These are phyloP conservation scores for Arctopsyche grandis DNA, from an alignment of 1,140 invertebrate species.

Conservation along the genomic window DNA sequence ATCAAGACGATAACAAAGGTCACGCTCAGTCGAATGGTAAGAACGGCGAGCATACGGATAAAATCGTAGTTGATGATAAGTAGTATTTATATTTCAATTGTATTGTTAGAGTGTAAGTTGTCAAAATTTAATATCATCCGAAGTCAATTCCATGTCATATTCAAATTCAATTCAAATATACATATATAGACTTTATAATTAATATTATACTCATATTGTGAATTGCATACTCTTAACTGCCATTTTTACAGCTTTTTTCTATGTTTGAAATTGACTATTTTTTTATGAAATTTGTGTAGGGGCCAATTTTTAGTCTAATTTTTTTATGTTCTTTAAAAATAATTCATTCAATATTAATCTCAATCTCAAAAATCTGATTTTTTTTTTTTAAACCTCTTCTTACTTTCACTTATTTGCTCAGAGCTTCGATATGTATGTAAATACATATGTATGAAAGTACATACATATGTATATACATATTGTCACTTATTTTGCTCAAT, in stretches of 20 bases:
- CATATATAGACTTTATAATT: not conserved
- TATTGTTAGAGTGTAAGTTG: not conserved
- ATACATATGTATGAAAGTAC: not conserved
- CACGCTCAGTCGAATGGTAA: slow-evolving; percentile 17
- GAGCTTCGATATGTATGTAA: not conserved
- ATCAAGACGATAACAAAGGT: slow-evolving; percentile 4
- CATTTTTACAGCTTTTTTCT: not conserved
- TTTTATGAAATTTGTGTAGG: not conserved
- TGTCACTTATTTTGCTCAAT: not conserved
- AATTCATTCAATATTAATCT: not conserved
- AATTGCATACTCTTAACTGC: not conserved
- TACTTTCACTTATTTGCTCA: not conserved
- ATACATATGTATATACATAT: not conserved
- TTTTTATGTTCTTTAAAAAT: not conserved
- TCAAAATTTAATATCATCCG: not conserved
- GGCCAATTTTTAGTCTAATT: not conserved
- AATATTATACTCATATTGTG: not conserved
- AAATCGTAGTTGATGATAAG: not conserved
- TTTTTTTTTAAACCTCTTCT: too few relatives aligned
- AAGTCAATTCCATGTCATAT: slow-evolving; percentile 29
- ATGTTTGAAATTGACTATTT: not conserved
- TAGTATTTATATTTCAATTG: slow-evolving; percentile 12
- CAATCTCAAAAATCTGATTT: not conserved
- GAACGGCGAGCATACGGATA: not conserved
- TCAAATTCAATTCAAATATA: not conserved